phyloP scores from a whole-genome alignment of 2,888 invertebrate species.

The Theodoxus fluviatilis region DNA sequence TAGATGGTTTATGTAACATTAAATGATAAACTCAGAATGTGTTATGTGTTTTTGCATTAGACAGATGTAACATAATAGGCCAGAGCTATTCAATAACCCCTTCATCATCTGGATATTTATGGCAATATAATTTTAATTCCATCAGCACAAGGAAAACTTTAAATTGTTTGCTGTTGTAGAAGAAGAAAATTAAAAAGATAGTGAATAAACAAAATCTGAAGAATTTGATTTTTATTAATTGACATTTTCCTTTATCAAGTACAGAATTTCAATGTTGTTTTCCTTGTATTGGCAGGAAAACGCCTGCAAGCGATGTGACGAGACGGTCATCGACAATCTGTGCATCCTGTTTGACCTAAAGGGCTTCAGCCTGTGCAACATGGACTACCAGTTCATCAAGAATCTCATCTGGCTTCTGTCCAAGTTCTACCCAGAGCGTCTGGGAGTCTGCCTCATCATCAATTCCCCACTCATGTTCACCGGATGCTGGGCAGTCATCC shows the following conservation, averaged over 20 bases:
- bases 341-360: conserved; percentile 82
- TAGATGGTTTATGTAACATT: too few relatives aligned
- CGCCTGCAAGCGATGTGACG: conserved; percentile 79
- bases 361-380: conserved; percentile 75
- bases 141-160: too few relatives aligned
- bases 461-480: conserved; percentile 79
- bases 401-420: conserved; percentile 81
- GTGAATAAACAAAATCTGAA: too few relatives aligned
- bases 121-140: too few relatives aligned
- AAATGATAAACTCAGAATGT: too few relatives aligned
- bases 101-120: neutral
- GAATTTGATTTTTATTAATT: too few relatives aligned
- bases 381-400: conserved; percentile 83
- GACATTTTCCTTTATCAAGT: too few relatives aligned
- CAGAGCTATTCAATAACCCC: too few relatives aligned
- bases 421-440: conserved; percentile 79
- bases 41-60: too few relatives aligned
- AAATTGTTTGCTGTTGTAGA: too few relatives aligned
- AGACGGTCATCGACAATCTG: conserved; percentile 80
- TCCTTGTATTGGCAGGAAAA: conserved; percentile 71
- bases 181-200: too few relatives aligned
- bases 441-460: conserved; percentile 79
- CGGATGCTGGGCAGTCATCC: conserved; percentile 80
- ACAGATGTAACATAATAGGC: too few relatives aligned
- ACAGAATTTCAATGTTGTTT: neutral